phyloP scores from a whole-genome alignment of 2,797 vertebrate species.

The Margarornis squamiger region DNA sequence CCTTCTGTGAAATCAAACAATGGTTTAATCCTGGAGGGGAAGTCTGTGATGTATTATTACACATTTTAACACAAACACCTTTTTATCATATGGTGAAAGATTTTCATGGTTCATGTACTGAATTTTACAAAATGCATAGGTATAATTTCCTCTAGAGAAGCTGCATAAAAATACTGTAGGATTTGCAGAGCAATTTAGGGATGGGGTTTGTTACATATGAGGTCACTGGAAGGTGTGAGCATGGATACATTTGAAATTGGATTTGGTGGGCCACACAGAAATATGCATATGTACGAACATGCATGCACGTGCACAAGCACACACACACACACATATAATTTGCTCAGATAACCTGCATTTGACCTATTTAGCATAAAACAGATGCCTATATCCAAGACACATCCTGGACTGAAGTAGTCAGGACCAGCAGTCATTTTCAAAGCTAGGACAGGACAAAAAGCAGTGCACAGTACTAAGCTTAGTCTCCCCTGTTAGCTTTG shows the following conservation, averaged over 20 bases:
- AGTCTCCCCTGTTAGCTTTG: neutral
- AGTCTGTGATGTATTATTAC: neutral
- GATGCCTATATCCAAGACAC: neutral
- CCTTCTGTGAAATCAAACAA: conserved; percentile 35
- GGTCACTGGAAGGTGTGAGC: neutral
- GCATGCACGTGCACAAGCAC: rapidly evolving
- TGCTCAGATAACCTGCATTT: neutral
- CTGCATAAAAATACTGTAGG: neutral
- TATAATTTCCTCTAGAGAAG: neutral
- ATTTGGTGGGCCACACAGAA: neutral
- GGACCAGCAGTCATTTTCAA: neutral
- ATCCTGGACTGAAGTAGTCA: neutral
- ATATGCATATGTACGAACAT: neutral
- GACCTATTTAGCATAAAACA: neutral
- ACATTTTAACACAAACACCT: neutral
- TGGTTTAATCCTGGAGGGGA: neutral
- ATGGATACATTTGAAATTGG: neutral
- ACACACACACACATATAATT: neutral
- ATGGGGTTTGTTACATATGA: neutral
- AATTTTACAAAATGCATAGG: neutral
- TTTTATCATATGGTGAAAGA: neutral
- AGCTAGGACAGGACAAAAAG: neutral
- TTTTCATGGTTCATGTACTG: neutral
- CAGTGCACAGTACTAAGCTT: neutral
- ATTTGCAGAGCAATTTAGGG: neutral